Conservation (phyloP, 2,888 invertebrate genomes). For the Archips xylosteana region DNA sequence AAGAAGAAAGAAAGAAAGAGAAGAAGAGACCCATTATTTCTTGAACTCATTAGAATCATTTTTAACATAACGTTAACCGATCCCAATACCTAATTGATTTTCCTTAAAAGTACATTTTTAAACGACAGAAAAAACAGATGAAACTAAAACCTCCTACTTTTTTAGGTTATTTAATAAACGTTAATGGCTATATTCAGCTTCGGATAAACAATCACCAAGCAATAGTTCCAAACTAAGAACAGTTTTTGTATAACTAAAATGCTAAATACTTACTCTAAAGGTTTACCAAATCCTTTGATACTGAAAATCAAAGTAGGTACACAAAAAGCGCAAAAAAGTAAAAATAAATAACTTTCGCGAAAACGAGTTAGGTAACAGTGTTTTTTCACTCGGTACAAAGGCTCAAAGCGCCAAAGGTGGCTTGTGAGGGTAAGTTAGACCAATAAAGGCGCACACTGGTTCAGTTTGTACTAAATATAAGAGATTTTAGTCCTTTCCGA, state of each 20-base stretch:
- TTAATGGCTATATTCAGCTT: no score
- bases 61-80: no score
- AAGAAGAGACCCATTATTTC: no score
- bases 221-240: not conserved
- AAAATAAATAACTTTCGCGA: constrained; percentile 39
- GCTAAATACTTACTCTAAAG: not conserved
- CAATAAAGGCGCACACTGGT: not conserved
- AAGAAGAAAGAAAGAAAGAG: no score
- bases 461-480: not conserved
- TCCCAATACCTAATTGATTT: no score
- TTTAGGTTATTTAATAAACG: no score
- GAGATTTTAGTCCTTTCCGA: no score
- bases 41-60: no score
- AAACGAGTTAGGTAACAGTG: constrained; percentile 38
- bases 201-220: no score
- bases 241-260: not conserved
- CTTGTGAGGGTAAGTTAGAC: not conserved
- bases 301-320: constrained; percentile 16
- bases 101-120: no score
- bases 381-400: constrained; percentile 40
- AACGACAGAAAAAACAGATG: no score
- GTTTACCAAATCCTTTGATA: constrained; percentile 17
- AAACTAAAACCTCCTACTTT: no score
- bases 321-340: constrained; percentile 34
- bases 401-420: constrained; percentile 37